phyloP scores from a whole-genome alignment of 2,113 vertebrate species.

The Phalacrocorax carbo region DNA sequence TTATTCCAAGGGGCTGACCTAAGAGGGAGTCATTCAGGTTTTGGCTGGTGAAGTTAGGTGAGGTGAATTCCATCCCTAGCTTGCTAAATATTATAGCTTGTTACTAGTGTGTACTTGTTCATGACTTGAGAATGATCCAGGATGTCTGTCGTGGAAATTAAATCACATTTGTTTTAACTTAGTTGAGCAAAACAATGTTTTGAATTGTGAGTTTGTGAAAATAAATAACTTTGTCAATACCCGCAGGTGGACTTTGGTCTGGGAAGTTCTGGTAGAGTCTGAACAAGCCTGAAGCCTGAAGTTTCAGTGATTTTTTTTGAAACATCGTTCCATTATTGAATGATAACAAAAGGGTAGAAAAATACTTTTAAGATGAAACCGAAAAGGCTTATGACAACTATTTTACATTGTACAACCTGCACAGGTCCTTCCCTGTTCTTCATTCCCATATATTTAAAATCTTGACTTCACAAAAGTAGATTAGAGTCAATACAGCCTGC shows the following conservation, averaged over 20 bases:
- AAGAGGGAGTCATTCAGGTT: background rate
- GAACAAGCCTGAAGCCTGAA: background rate
- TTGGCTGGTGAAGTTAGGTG: background rate
- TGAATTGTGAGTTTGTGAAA: background rate
- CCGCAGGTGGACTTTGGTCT: rapidly evolving
- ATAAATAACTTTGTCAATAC: background rate
- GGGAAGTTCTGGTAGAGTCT: background rate
- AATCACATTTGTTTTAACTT: background rate
- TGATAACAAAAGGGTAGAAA: background rate
- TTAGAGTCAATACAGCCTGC: background rate
- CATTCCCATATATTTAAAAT: background rate
- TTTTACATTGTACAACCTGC: background rate
- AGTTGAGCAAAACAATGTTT: background rate
- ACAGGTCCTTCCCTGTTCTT: background rate
- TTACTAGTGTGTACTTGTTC: rapidly evolving
- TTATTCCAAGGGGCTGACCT: background rate
- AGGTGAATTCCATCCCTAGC: background rate
- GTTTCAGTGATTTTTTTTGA: background rate
- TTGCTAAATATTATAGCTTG: background rate
- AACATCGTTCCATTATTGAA: background rate
- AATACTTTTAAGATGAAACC: background rate
- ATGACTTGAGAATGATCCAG: background rate
- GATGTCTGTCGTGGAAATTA: background rate
- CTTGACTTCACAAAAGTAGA: background rate
- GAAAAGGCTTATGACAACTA: background rate